Conservation (phyloP, 2,888 invertebrate species). For the Onchidella celtica region DNA sequence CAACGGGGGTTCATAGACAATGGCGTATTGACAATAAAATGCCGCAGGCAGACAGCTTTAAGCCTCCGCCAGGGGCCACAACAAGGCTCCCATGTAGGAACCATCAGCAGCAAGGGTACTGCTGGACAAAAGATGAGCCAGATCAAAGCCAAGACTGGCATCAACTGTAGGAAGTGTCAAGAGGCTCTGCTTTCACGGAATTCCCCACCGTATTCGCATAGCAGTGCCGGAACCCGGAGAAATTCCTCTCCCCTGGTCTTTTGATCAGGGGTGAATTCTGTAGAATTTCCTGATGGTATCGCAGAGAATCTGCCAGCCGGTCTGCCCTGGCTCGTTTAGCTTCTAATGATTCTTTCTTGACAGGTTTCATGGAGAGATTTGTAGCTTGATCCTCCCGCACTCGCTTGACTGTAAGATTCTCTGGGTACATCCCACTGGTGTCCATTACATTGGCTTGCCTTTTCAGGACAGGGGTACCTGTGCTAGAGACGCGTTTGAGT, state of each 20-base stretch:
- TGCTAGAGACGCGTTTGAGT: constrained; percentile 54
- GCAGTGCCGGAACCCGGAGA: constrained; percentile 54
- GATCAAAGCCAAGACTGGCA: neutral
- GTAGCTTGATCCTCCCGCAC: constrained; percentile 40
- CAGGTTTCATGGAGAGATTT: constrained; percentile 43
- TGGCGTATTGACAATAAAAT: constrained; percentile 45
- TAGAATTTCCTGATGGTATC: constrained; percentile 54
- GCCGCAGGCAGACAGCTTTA: constrained; percentile 36
- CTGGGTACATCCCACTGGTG: constrained; percentile 36
- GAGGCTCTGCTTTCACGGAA: constrained; percentile 50
- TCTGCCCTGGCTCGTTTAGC: constrained; percentile 51
- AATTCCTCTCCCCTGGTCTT: constrained; percentile 51
- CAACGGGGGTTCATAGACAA: constrained; percentile 43
- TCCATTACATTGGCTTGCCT: constrained; percentile 51
- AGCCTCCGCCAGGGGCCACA: constrained; percentile 22
- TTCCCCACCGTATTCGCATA: constrained; percentile 51
- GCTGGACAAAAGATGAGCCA: constrained; percentile 35
- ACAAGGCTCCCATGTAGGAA: constrained; percentile 28
- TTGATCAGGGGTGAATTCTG: constrained; percentile 54
- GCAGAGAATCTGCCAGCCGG: constrained; percentile 51
- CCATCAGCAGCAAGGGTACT: constrained; percentile 50
- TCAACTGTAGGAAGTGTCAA: constrained; percentile 51
- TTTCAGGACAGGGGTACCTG: constrained; percentile 53
- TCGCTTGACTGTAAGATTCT: constrained; percentile 43
- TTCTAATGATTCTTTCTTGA: constrained; percentile 49